Base-by-base conservation (phyloP, 1,140 invertebrate species). In the Ceratina australensis region DNA sequence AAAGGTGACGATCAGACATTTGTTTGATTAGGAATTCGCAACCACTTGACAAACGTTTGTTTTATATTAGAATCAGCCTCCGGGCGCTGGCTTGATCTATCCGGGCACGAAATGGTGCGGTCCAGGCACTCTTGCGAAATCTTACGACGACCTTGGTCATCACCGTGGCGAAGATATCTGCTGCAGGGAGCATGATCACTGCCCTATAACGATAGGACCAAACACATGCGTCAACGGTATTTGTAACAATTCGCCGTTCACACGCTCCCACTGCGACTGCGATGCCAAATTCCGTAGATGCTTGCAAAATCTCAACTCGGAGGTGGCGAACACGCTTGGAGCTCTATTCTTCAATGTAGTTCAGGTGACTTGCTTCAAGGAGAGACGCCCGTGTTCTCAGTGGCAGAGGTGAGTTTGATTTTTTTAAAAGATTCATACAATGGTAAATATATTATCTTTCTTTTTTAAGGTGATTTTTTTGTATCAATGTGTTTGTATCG, bases 151-250 rank as follows among this genome's bases (percentile, higher is more conserved):
- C 54, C 88, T 97, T 26, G 96, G 96, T 0, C 86, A 90, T 5
- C 94, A 95, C 85, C 74, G 87, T 0, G 93, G 93, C 24, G 95
- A 96, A 74, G 96, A 97, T 87, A 90, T 91, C 0, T 97, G 96
- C 80, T 97, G 96, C 86, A 93, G 96, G 22, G 94, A 95, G 74
- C 96, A 97, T 86, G 96, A 97, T 89, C 93, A 94, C 82, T 97
- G 96, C 79, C 94, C 94, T 1, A 91, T 93, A 69, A 93, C 92
- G 13, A 90, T 96, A 49, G 87, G 85, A n/a, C 92, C 93, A 2
- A 93, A 94, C 13, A 90, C 95, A 69, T 95, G 95, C 79, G 92
- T 93, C 54, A 92, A 94, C 61, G 94, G 95, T 0, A 93, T 96
- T 33, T 95, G 95, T 87, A 96, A 96, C 82, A 93, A 93, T 42